Conservation (phyloP, 2,888 invertebrate genomes). For the Calliscelio sp. region DNA sequence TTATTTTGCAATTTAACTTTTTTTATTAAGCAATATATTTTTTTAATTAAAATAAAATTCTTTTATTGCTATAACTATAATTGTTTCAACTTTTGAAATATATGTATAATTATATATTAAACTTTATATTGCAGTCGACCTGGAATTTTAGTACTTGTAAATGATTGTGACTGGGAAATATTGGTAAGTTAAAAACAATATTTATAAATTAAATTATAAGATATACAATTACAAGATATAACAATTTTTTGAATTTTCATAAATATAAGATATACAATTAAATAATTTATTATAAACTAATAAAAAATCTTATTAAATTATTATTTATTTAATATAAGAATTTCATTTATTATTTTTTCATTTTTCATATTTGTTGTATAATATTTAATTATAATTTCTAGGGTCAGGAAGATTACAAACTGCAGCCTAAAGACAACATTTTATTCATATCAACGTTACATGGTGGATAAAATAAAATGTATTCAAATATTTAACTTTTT, state of each 20-base stretch:
- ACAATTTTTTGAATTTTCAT: too few relatives aligned
- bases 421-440: slow-evolving; percentile 90
- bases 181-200: too few relatives aligned
- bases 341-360: neutral
- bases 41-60: too few relatives aligned
- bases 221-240: too few relatives aligned
- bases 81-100: too few relatives aligned
- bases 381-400: slow-evolving; percentile 79
- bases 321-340: neutral
- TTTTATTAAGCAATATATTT: neutral
- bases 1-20: too few relatives aligned
- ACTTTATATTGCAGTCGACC: slow-evolving; percentile 88
- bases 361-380: neutral
- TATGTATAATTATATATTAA: too few relatives aligned
- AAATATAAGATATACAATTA: too few relatives aligned
- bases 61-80: neutral
- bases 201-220: too few relatives aligned
- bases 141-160: slow-evolving; percentile 97
- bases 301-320: slow-evolving; percentile 31
- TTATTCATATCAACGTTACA: slow-evolving; percentile 94
- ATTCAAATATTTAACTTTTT: too few relatives aligned
- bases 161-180: slow-evolving; percentile 98
- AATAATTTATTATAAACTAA: too few relatives aligned
- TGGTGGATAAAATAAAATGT: slow-evolving; percentile 90
- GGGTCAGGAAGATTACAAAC: slow-evolving; percentile 90